Evolutionary conservation across 2,113 vertebrate species (phyloP), one percentile per base, ranked within the genome.

Genomic region (Orientallactaga bullata): DNA sequence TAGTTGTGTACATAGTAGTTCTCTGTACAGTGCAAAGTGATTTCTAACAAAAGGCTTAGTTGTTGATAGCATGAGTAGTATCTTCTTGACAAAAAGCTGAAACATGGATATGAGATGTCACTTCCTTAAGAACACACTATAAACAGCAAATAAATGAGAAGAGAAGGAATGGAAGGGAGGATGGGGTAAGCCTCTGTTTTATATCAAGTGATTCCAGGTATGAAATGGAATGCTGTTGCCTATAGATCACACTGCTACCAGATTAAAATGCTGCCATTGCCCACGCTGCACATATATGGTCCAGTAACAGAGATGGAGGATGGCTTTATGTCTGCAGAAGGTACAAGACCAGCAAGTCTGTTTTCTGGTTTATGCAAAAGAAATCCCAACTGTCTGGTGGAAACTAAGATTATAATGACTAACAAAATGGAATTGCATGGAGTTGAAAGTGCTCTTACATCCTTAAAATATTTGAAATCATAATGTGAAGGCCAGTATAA

Each of bases 181-280:
- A 16, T 0, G 42, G 0, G 0, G 37, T 72, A 61, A 42, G 24
- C 15, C 47, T 76, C 65, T 55, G 11, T 66, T 90, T 28, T 26
- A 58, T 35, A 71, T 78, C 80, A 77, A 17, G 28, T 85, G 47
- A 37, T 12, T 42, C 9, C 20, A 82, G 42, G 10, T 28, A 68
- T 28, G 47, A 65, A 80, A 79, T 32, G 66, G 51, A 21, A 32
- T 32, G 51, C 77, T 85, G 5, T 13, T 90, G 42, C n/a, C 76
- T 74, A 58, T 60, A 0, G 58, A 65, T 91, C 0, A 81, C 11
- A 12, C 18, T n/a, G n/a, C 73, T 63, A 9, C 32, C 84, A 47
- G 35, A 1, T 94, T 93, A 98, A 98, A 98, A 98, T 98, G 98
- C 92, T 98, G 97, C 97, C 97, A 94, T 77, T 60, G 81, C 97